Evolutionary conservation across 2,113 vertebrate species (phyloP), one percentile per base, ranked within the genome.

Genomic region (Gadus chalcogrammus): DNA sequence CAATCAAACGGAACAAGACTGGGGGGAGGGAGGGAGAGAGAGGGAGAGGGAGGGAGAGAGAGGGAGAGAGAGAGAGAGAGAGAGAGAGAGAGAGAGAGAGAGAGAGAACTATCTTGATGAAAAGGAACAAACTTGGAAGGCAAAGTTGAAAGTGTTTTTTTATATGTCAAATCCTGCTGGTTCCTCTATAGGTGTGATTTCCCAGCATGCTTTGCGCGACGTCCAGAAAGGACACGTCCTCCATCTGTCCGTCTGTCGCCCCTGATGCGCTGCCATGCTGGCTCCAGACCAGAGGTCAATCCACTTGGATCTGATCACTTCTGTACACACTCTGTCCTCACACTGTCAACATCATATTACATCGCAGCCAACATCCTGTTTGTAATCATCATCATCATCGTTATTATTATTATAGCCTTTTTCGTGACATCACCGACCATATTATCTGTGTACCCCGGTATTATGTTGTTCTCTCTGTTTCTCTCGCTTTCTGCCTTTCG

Each of bases 161-260:
- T 31, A 31, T 31, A 31, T 31, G 31, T 31, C 2, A 6, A 31
- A n/a, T 31, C 31, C 31, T 31, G 31, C 31, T 31, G 31, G 31
- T 31, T 31, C 31, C 5, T 31, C 31, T 31, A 31, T 31, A 31
- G 59, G 15, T 27, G 16, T 63, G 68, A 52, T 68, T 68, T 22
- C 68, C 59, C 55, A 77, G 72, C 75, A 7, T 79, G 74, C 73
- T 64, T 59, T 1, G 63, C 42, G 8, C 4, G 28, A 3, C 66
- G 72, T 72, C 82, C 78, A 64, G 81, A 55, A 63, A 87, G 82
- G 84, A 80, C 78, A 67, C 5, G 83, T 78, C 84, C 80, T 85
- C 73, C 75, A 82, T 83, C 81, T 82, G 82, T 38, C 75, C 56
- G 78, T 20, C 42, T 55, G 65, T 24, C 27, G 20, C 31, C 15